Evolutionary conservation across 2,113 vertebrate genomes (phyloP), one percentile per base, ranked within the genome.

Genomic region (Pao palembangensis): DNA sequence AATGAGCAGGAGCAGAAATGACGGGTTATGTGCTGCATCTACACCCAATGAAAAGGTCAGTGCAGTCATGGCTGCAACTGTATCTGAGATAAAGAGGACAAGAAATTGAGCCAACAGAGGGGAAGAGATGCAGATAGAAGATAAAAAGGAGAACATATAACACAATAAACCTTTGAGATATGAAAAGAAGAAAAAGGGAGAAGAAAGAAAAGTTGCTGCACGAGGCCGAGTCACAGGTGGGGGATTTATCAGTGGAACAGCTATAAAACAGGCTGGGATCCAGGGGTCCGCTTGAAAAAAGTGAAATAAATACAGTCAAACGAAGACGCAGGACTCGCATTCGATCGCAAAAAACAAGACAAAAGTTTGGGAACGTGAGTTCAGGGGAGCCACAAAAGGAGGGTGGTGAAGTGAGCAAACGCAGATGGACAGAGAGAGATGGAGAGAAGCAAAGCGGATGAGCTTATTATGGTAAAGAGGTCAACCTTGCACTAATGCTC

Each of bases 381-480:
- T 16, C 44, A n/a, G 44, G 17, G 44, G 44, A n/a, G 67, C 78
- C 59, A 67, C 16, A 38, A 55, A 13, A n/a, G 44, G 44, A 47
- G 4, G 3, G 44, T 47, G 44, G 44, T 5, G 2, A 49, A 49
- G 18, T 8, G n/a, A 20, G n/a, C 17, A 19, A 49, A 49, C 47
- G 3, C 46, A 17, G 15, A 49, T 8, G 8, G 4, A 18, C 47
- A 18, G 46, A 49, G n/a, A 19, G 47, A 49, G 47, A 15, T 59
- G 44, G 44, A 64, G 21, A 12, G 70, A 57, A 28, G 61, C 10
- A 51, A 41, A 48, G 19, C 48, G 44, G 58, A 47, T 20, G 51
- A 51, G 47, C 55, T 69, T 71, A 78, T 80, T 79, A 74, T 75
- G 58, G 69, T 73, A 64, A 74, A 84, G 81, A 82, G 79, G 83